phyloP scores from a whole-genome alignment of 2,113 vertebrate species.

The Ramphastos sulfuratus region DNA sequence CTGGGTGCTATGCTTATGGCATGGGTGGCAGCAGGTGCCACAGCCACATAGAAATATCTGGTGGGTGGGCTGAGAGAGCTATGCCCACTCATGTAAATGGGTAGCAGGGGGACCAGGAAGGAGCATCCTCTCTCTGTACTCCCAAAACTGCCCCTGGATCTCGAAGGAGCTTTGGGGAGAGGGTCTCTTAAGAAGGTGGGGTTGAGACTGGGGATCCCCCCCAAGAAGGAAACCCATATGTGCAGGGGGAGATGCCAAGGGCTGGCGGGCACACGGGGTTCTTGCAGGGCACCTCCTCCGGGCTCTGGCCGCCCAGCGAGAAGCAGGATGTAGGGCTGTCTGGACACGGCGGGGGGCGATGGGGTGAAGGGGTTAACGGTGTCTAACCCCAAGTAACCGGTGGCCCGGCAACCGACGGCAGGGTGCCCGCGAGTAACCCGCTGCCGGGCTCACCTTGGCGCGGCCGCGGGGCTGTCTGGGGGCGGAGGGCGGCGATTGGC shows the following conservation, averaged over 20 bases:
- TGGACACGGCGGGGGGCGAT: rapidly evolving
- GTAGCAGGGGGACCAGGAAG: background rate
- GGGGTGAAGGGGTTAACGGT: background rate
- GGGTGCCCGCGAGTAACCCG: slow-evolving; percentile 86
- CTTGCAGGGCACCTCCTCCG: rapidly evolving
- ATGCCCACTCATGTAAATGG: background rate
- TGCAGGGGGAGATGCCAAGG: too few species aligned
- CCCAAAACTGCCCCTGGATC: background rate
- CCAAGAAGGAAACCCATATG: background rate
- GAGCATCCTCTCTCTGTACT: background rate
- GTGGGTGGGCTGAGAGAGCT: background rate
- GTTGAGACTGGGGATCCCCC: background rate
- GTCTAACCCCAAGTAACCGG: slow-evolving; percentile 69
- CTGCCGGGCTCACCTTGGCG: slow-evolving; percentile 51
- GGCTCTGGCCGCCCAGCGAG: background rate
- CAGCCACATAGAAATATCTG: background rate
- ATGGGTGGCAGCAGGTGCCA: background rate
- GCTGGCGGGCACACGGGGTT: rapidly evolving
- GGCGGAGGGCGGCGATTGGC: slow-evolving; percentile 84
- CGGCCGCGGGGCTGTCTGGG: slow-evolving; percentile 33
- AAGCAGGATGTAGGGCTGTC: rapidly evolving
- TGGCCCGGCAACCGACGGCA: background rate
- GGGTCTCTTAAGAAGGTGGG: background rate
- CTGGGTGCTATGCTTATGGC: rapidly evolving
- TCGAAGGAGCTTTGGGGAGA: background rate